phyloP scores from a whole-genome alignment of 2,113 vertebrate genomes.

The Lates calcarifer region DNA sequence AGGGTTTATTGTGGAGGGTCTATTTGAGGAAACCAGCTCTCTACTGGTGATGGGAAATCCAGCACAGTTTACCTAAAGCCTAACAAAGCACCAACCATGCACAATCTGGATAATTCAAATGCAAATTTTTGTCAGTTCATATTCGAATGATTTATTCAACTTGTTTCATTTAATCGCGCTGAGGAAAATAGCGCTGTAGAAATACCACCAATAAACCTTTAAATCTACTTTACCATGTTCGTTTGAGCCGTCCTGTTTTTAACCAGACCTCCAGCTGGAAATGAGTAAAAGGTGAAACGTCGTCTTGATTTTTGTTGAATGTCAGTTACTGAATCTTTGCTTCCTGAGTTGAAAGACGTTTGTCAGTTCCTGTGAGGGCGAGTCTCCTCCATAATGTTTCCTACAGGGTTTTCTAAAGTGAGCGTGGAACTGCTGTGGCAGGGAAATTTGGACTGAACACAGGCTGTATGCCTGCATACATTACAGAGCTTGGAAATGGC shows the following conservation, averaged over 20 bases:
- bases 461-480: background rate
- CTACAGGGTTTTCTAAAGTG: background rate
- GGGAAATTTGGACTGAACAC: background rate
- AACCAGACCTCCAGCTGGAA: background rate
- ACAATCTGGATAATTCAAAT: too few species aligned
- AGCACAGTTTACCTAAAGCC: background rate
- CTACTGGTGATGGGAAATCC: background rate
- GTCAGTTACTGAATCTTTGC: background rate
- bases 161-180: background rate
- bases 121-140: background rate
- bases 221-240: background rate
- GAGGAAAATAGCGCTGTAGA: too few species aligned
- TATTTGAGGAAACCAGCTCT: slow-evolving; percentile 12
- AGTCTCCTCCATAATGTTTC: background rate
- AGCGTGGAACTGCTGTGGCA: background rate
- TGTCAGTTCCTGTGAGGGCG: background rate
- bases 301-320: background rate
- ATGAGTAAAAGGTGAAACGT: background rate
- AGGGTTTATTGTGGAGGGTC: slow-evolving; percentile 13
- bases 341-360: background rate
- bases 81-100: background rate
- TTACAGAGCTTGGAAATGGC: slow-evolving; percentile 7
- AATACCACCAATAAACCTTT: background rate
- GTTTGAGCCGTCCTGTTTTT: background rate
- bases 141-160: background rate